Evolutionary conservation across 53 echinoderm and acorn worm genomes (phyloP).

Genomic region (Hippasteria phrygiana): DNA sequence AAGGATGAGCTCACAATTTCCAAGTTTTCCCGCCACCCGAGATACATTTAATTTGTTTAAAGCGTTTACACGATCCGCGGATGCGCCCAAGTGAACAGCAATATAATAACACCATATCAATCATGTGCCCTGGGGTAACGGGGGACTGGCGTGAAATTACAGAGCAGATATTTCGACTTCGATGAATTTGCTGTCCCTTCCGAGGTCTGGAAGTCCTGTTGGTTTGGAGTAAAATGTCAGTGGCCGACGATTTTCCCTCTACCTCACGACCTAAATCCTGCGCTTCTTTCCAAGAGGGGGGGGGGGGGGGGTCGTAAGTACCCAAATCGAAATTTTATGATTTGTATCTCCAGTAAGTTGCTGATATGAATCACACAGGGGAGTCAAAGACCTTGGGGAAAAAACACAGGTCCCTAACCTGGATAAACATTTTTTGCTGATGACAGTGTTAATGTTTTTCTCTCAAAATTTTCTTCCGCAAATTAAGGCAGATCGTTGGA

Average conservation of each 20-base stretch:
- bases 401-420: too few species aligned
- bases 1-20: not conserved
- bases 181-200: not conserved
- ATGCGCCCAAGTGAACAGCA: conserved; percentile 34
- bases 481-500: too few species aligned
- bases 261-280: not conserved
- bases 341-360: too few species aligned
- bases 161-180: conserved; percentile 15
- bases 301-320: too few species aligned
- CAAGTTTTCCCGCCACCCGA: conserved; percentile 23
- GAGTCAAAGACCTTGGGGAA: too few species aligned
- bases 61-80: conserved; percentile 47
- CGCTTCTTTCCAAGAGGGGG: too few species aligned
- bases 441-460: too few species aligned
- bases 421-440: too few species aligned
- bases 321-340: too few species aligned
- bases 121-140: conserved; percentile 20
- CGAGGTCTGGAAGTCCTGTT: not conserved
- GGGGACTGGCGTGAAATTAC: conserved; percentile 26
- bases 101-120: conserved; percentile 55
- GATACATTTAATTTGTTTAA: conserved; percentile 49
- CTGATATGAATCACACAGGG: too few species aligned
- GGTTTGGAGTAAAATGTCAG: not conserved
- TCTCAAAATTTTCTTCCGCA: too few species aligned
- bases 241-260: not conserved